Conservation (phyloP, 2,113 vertebrate species). For the Murina feae region DNA sequence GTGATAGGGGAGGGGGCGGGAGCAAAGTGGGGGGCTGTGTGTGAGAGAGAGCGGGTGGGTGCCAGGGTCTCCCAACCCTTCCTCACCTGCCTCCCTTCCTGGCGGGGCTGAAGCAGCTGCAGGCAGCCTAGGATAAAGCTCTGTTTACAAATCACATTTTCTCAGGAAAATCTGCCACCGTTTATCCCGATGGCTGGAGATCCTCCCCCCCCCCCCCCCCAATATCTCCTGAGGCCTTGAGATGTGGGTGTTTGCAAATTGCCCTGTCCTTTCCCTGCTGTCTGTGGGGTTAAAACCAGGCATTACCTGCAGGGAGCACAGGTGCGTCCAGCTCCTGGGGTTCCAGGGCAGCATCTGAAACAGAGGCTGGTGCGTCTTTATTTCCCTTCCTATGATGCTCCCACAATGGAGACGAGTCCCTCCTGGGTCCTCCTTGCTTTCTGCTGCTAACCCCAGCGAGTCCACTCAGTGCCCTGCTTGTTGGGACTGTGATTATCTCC, state of each 20-base stretch:
- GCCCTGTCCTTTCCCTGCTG: neutral
- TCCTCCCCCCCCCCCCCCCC: too few relatives aligned
- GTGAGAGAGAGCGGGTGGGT: neutral
- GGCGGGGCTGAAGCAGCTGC: neutral
- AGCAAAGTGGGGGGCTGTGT: neutral
- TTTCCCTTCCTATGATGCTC: accelerated
- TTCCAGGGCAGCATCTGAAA: accelerated
- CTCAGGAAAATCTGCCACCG: neutral
- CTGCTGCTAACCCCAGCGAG: accelerated
- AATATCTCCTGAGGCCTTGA: too few relatives aligned
- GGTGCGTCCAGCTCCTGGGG: neutral
- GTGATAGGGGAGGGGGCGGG: accelerated
- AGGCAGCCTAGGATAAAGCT: neutral
- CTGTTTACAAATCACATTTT: neutral
- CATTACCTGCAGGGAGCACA: neutral
- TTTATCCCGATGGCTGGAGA: neutral
- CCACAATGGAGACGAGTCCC: accelerated
- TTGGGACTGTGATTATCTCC: neutral
- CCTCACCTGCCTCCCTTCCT: neutral
- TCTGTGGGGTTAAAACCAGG: neutral
- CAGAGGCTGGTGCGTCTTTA: too few relatives aligned
- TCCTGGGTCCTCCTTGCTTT: accelerated
- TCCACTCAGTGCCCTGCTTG: accelerated
- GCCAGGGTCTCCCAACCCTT: neutral
- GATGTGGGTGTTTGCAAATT: neutral